Evolutionary conservation across 2,113 vertebrate genomes (phyloP), one percentile per base, ranked within the genome.

Genomic region (Mesembrinibis cayennensis): DNA sequence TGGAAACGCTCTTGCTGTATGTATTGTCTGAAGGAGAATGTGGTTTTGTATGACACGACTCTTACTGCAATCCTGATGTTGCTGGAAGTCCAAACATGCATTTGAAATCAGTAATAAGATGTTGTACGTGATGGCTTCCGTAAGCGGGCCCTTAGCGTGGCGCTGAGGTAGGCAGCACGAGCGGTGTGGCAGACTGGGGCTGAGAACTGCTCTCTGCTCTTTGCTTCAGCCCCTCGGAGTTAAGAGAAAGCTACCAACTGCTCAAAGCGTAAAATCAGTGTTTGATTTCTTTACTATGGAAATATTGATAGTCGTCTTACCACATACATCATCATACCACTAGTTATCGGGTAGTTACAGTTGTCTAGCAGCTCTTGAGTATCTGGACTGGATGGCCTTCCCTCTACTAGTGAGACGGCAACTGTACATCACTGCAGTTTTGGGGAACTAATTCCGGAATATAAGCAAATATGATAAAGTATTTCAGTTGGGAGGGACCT

Each of bases 301-400:
- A 49, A 12, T 65, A 11, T 1, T n/a, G 16, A 1, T 17, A 49
- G 53, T 72, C 9, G 40, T 29, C 45, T 62, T 30, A 12, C 30
- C 55, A 32, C 30, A 32, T 20, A 34, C 30, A 21, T 20, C 30
- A 7, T 56, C 55, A 20, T 34, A 56, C 19, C 55, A 18, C 45
- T 40, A 3, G 7, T 56, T 56, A 3, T 10, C 0, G 1, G 40
- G 52, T 67, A 2, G 36, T 50, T 14, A 15, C 0, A 27, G 61
- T 74, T 27, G 36, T 10, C 32, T 34, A n/a, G 63, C 52, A 40
- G 40, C 10, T 42, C 16, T 38, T 17, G 67, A 70, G 32, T 29
- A 16, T 45, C 30, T 19, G 20, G 38, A 1, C 36, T 18, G 36
- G 62, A 6, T 2, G 9, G 9, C 10, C 11, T 50, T 71, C 36